phyloP scores from a whole-genome alignment of 2,797 vertebrate genomes.

The Rhynchonycteris naso region DNA sequence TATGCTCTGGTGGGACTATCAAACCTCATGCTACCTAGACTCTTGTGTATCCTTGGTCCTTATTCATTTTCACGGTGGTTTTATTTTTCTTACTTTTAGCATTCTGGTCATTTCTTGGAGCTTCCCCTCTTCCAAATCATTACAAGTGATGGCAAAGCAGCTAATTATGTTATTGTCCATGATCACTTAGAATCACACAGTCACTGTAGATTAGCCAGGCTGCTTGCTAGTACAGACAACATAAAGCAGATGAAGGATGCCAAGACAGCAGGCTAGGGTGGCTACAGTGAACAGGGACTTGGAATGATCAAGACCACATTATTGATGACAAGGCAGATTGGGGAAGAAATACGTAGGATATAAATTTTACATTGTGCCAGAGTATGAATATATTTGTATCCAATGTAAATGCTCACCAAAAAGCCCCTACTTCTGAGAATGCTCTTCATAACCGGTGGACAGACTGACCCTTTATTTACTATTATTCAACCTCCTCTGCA shows the following conservation, averaged over 20 bases:
- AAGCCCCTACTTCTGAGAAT: fast-evolving
- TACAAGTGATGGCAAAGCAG: not conserved
- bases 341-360: not conserved
- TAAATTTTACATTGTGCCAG: not conserved
- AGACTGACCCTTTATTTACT: not conserved
- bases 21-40: not conserved
- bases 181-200: not conserved
- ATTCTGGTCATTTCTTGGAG: not conserved
- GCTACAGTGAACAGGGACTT: not conserved
- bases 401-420: not conserved
- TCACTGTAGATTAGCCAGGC: not conserved
- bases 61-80: not conserved
- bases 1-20: not conserved
- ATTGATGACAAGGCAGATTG: no score
- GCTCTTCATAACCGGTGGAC: not conserved
- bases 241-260: not conserved
- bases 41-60: not conserved
- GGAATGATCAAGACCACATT: not conserved
- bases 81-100: not conserved
- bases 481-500: not conserved
- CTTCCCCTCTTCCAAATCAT: not conserved
- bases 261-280: not conserved
- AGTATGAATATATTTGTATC: not conserved
- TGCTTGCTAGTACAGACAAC: not conserved
- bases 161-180: not conserved